A percentile compares a stretch with the other conserved stretches of the same genome.
phyloP scores from a whole-genome alignment of 2,797 vertebrate species.

The Chiroxiphia lanceolata region DNA sequence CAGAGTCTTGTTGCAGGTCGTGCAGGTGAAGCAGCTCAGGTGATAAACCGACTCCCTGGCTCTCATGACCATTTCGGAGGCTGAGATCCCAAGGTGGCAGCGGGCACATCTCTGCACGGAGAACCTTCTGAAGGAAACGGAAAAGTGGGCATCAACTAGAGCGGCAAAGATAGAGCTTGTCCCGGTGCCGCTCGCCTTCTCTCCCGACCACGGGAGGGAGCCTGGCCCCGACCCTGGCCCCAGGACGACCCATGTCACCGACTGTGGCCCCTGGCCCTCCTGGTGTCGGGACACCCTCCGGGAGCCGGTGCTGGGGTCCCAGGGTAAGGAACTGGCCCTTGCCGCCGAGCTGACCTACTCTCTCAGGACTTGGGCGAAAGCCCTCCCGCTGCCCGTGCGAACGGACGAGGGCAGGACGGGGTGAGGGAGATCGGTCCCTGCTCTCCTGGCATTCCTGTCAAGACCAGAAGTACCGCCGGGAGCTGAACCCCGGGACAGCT shows the following conservation, averaged over 20 bases:
- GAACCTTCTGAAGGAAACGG: constrained; percentile 93
- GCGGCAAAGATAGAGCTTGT: background rate
- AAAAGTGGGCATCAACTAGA: constrained; percentile 8
- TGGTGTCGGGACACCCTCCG: background rate
- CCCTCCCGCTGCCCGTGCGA: background rate
- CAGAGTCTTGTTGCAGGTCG: constrained; percentile 97
- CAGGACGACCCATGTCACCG: background rate
- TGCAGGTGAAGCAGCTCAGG: constrained; percentile 98
- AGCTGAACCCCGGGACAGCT: background rate
- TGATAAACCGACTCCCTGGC: constrained; percentile 98
- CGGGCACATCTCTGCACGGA: constrained; percentile 99
- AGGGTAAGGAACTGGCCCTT: background rate
- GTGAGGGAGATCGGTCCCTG: too few relatives aligned
- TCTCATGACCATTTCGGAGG: constrained; percentile 99
- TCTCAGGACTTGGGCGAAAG: rapidly evolving
- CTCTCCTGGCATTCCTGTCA: rapidly evolving
- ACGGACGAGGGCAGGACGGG: background rate
- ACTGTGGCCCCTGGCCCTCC: background rate
- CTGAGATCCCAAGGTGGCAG: constrained; percentile 98
- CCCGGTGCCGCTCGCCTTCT: background rate
- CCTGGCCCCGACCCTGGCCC: background rate
- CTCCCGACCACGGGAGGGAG: background rate
- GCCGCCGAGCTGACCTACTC: background rate
- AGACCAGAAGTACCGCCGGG: background rate
- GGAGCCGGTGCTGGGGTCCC: background rate